A percentile compares a stretch with the other conserved stretches of the same genome.
Conservation (phyloP, 2,113 vertebrate species). For the Uria aalge region DNA sequence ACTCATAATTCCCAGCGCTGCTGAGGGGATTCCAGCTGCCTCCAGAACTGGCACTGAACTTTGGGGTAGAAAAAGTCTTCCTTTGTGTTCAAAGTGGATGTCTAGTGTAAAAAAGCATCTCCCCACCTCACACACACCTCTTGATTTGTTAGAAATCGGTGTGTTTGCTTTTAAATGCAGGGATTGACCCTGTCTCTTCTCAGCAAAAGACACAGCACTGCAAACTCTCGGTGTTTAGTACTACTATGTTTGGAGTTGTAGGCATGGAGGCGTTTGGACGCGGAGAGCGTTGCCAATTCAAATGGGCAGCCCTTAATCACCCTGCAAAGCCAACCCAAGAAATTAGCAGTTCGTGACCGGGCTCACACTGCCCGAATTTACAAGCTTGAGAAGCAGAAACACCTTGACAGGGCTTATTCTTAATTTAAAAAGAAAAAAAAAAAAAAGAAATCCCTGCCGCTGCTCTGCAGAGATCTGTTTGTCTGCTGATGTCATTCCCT, state of each 20-base stretch:
- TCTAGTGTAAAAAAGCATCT: background rate
- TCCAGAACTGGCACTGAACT: background rate
- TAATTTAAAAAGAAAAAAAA: background rate
- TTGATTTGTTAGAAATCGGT: fast-evolving
- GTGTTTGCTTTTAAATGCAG: background rate
- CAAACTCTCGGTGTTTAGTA: background rate
- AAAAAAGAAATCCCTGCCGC: background rate
- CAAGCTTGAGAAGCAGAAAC: background rate
- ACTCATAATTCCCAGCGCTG: fast-evolving
- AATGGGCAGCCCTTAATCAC: background rate
- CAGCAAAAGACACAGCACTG: background rate
- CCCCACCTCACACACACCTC: background rate
- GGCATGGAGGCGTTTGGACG: fast-evolving
- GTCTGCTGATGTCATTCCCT: background rate
- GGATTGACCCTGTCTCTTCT: fast-evolving
- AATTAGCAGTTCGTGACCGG: fast-evolving
- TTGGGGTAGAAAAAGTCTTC: background rate
- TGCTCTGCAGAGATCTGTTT: background rate
- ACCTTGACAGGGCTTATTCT: background rate
- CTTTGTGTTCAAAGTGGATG: fast-evolving
- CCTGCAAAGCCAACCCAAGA: background rate
- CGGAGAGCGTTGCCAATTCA: background rate
- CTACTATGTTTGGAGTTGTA: background rate
- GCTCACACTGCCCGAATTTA: background rate
- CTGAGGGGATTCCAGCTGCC: background rate